Evolutionary conservation across 2,888 invertebrate genomes (phyloP), one percentile per base, ranked within the genome.

Genomic region (Unio delphinus): DNA sequence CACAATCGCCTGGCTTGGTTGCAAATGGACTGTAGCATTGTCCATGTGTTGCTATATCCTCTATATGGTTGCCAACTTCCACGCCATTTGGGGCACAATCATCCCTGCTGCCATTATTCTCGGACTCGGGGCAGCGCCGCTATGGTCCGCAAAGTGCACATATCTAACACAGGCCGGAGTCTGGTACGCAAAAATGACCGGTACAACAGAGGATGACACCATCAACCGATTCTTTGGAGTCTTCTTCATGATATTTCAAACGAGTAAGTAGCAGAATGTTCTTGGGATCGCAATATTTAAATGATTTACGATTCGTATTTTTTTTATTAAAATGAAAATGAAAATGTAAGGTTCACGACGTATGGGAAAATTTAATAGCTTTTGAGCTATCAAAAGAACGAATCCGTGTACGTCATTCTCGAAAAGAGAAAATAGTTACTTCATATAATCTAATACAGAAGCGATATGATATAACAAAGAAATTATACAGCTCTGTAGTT

Each of bases 131-230:
- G 98, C 97, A 3, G 98, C 98, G 0, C 98, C 98, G 63, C 95
- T 99, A 94, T 99, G 99, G 99, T 96, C 97, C 0, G 96, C 98
- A n/a, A 96, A 98, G 90, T 98, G 98, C 72, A 96, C 97, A 1
- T 99, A 99, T 89, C 92, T 99, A 75, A 98, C 98, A 20, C 81
- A 87, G 71, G 73, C 78, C 59, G 98, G 96, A 63, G 95, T 95
- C 76, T 94, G 95, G 80, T 96, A 96, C 91, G 96, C 98, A 26
- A 95, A 95, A 88, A 91, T 90, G 55, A 84, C 95, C 20, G 95
- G 95, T 84, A 95, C 95, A 88, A 81, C 87, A 45, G 94, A 96
- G 68, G 96, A 97, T 89, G 96, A 95, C 30, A 95, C 97, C 83
- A 96, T 99, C 83, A 97, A 97, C 70, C 92, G 97, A 86, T 98